Base-by-base conservation (phyloP, 2,113 vertebrate genomes). In the Elgaria multicarinata region DNA sequence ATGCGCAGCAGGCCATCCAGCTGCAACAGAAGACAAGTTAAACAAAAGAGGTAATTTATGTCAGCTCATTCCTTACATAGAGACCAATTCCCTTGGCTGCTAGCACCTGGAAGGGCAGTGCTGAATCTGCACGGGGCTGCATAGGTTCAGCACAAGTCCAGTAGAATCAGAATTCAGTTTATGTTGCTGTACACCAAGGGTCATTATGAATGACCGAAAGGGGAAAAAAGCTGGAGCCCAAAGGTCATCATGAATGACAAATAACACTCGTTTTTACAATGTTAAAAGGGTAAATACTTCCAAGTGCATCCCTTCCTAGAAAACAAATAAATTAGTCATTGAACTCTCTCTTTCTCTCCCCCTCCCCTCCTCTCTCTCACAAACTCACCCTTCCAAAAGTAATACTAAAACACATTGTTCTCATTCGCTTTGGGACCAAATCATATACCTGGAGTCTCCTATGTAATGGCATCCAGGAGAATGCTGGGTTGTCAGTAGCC, bases 1-100 rank as follows among this genome's bases (percentile, higher is more conserved):
- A 36, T n/a, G 90, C 77, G 78, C 77, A 87, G 8, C 87, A 71
- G 0, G 0, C 66, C 87, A 58, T 89, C 64, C 85, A 92, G 80
- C 81, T 92, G 67, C 71, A 93, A 53, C 26, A 14, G 42, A 87
- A 94, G 93, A 89, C 62, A 93, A 91, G 69, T 81, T 53, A 92
- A 92, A 31, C 1, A 87, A 93, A 93, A 81, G 83, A 72, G 7
- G 66, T 91, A 83, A 76, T 90, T 88, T 31, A 81, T 80, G 10
- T 76, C 91, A 89, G 78, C 0, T 74, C 67, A 46, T 90, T 85
- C 88, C 6, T 46, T 80, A n/a, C 33, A 69, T 31, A 18, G 42
- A 93, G 33, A 33, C 67, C 33, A 91, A 88, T 55, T 67, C 36
- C 6, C 55, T 0, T 31, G 84, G 1, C 72, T 50, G 12, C 55